A percentile compares a stretch with the other conserved stretches of the same genome.
phyloP scores from a whole-genome alignment of 2,888 invertebrate species.

The Polylopha cassiicola region DNA sequence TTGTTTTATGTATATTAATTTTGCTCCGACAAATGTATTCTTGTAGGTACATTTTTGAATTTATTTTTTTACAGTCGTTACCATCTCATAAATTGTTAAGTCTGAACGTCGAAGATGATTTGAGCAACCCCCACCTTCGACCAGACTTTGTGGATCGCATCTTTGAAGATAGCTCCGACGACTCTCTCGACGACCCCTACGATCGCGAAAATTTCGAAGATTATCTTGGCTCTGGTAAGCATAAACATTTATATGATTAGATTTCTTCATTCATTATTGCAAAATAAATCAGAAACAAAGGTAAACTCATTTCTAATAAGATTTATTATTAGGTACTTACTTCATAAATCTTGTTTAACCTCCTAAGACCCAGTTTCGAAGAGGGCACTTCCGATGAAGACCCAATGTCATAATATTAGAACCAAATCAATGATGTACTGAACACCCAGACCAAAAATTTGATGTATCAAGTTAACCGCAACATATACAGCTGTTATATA shows the following conservation, averaged over 20 bases:
- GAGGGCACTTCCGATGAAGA: too few species aligned
- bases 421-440: too few species aligned
- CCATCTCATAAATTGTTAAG: constrained; percentile 45
- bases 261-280: background rate
- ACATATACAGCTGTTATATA: too few species aligned
- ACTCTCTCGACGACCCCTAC: constrained; percentile 52
- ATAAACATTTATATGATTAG: background rate
- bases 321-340: too few species aligned
- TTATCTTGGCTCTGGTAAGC: constrained; percentile 44
- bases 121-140: constrained; percentile 55
- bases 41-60: background rate
- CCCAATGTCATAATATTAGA: too few species aligned
- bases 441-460: too few species aligned
- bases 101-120: constrained; percentile 49
- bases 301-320: too few species aligned
- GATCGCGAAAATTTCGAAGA: constrained; percentile 52
- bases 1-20: too few species aligned
- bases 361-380: too few species aligned
- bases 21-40: background rate
- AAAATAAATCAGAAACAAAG: too few species aligned
- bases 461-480: too few species aligned
- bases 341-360: too few species aligned
- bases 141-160: constrained; percentile 57
- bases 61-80: constrained; percentile 25
- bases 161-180: constrained; percentile 54